These are phyloP conservation scores for Drosophila carrolli DNA, from an alignment of 1,140 invertebrate species.

Conservation along the genomic window DNA sequence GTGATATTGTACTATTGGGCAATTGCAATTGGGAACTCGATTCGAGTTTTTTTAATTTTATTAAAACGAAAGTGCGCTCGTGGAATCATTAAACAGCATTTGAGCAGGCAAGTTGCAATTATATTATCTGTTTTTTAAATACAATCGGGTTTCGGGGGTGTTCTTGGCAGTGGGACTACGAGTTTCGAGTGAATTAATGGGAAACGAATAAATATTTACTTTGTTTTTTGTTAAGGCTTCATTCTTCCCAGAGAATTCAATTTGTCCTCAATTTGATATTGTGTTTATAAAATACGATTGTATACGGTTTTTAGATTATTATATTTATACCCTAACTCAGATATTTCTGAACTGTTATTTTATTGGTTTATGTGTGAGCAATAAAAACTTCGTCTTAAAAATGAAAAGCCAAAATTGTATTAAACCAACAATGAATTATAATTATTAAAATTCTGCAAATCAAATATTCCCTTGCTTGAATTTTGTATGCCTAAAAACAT, in stretches of 20 bases:
- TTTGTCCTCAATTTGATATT: no score
- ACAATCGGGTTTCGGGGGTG: neutral
- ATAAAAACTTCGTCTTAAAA: slow-evolving; percentile 6
- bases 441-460: neutral
- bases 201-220: slow-evolving; percentile 16
- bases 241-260: neutral
- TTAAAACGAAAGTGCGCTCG: slow-evolving; percentile 44
- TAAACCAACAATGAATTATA: neutral
- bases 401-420: slow-evolving; percentile 3
- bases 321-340: no score
- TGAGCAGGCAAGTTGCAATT: slow-evolving; percentile 45
- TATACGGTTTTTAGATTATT: no score
- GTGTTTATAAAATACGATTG: no score
- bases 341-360: neutral
- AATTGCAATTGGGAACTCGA: slow-evolving; percentile 38
- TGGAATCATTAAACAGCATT: slow-evolving; percentile 25
- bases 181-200: slow-evolving; percentile 1
- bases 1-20: slow-evolving; percentile 35
- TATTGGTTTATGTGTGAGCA: slow-evolving; percentile 18
- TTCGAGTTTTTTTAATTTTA: slow-evolving; percentile 27
- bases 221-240: neutral
- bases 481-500: neutral
- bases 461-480: neutral
- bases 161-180: neutral
- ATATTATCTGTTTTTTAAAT: slow-evolving; percentile 30